Conservation (phyloP, 2,113 vertebrate species). For the Engystomops pustulosus region DNA sequence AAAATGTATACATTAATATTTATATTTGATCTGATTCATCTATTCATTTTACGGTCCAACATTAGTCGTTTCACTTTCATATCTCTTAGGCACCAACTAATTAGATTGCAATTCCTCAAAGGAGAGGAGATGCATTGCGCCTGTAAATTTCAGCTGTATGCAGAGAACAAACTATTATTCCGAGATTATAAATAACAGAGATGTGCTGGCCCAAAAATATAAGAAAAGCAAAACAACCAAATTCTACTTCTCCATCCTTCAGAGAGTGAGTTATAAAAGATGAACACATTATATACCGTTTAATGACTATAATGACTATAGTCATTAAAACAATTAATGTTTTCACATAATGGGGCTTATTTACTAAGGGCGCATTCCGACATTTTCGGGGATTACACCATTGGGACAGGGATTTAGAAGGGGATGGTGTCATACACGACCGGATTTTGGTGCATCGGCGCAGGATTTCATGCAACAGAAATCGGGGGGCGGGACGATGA, state of each 20-base stretch:
- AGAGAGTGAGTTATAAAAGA: not conserved
- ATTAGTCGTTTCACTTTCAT: constrained; percentile 4
- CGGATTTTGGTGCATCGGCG: no score
- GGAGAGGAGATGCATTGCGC: constrained; percentile 36
- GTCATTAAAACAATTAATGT: no score
- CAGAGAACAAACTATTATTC: constrained; percentile 35
- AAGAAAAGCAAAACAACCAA: constrained; percentile 10
- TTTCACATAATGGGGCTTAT: no score
- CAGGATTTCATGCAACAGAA: no score
- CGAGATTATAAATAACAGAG: constrained; percentile 20
- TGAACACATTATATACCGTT: not conserved
- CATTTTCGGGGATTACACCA: no score
- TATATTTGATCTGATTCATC: constrained; percentile 12
- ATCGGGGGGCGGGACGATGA: no score
- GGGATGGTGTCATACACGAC: no score
- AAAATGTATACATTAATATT: constrained; percentile 33
- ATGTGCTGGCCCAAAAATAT: not conserved
- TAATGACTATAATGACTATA: no score
- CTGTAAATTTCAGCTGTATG: constrained; percentile 6
- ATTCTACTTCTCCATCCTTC: not conserved
- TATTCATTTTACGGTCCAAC: constrained; percentile 37
- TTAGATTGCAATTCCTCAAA: constrained; percentile 36
- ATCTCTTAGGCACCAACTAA: constrained; percentile 37
- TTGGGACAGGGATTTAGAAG: no score
- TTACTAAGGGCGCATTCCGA: no score